phyloP scores from a whole-genome alignment of 2,888 invertebrate genomes.

The Harpalus rubripes region DNA sequence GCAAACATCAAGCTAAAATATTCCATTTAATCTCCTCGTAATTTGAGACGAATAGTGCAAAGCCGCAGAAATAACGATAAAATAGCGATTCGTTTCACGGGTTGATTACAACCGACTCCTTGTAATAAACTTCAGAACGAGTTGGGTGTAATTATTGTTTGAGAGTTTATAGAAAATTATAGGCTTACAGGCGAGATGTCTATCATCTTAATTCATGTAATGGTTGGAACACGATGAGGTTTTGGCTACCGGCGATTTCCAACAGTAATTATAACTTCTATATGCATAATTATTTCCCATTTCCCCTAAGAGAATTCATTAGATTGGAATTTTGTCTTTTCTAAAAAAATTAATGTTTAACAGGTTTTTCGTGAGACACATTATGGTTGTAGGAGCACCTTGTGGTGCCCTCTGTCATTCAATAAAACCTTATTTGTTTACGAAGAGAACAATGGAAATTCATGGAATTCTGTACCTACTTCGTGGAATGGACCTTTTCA shows the following conservation, averaged over 20 bases:
- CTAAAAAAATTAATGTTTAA: too few species aligned
- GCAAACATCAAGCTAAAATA: conserved; percentile 19
- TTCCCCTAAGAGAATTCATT: background rate
- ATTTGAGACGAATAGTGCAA: conserved; percentile 32
- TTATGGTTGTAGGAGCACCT: too few species aligned
- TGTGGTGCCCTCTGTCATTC: too few species aligned
- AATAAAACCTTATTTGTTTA: too few species aligned
- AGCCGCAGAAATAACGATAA: conserved; percentile 28
- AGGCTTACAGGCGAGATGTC: conserved; percentile 54
- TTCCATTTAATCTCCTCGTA: conserved; percentile 21
- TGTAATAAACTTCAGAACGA: conserved; percentile 29
- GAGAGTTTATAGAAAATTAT: conserved; percentile 43
- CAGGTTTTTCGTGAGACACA: too few species aligned
- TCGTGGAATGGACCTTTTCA: too few species aligned
- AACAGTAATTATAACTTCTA: background rate
- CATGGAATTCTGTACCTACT: too few species aligned
- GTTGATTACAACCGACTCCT: conserved; percentile 19
- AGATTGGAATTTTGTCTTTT: background rate
- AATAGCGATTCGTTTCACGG: conserved; percentile 44
- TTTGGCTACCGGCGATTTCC: conserved; percentile 33
- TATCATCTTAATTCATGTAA: conserved; percentile 54
- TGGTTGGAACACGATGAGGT: background rate
- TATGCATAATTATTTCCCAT: background rate
- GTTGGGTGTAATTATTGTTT: conserved; percentile 44
- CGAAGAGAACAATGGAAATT: too few species aligned